phyloP scores from a whole-genome alignment of 2,888 invertebrate genomes.

The Branchipolynoe longqiensis region DNA sequence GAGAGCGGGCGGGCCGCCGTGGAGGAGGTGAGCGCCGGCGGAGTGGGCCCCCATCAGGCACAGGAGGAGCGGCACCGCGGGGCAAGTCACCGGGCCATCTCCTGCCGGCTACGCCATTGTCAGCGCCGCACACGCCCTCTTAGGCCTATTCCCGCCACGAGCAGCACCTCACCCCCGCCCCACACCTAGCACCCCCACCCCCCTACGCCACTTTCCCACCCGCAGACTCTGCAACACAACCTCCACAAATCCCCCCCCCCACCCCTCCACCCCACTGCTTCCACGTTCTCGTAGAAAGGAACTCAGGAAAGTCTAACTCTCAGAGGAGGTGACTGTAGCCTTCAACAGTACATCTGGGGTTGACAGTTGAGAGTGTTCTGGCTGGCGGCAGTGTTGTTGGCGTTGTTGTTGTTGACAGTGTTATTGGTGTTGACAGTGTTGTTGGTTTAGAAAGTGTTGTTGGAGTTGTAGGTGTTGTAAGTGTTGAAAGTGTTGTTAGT shows the following conservation, averaged over 20 bases:
- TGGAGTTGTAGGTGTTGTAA: too few relatives aligned
- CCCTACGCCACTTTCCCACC: too few relatives aligned
- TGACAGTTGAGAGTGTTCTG: too few relatives aligned
- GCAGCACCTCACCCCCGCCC: not conserved
- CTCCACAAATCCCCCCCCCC: not conserved
- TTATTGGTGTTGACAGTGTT: too few relatives aligned
- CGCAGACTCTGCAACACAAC: too few relatives aligned
- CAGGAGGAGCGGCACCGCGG: not conserved
- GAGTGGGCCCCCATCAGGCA: slow-evolving; percentile 30
- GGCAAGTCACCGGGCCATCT: slow-evolving; percentile 26
- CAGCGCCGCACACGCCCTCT: not conserved
- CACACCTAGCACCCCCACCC: not conserved
- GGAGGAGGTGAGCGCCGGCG: slow-evolving; percentile 25
- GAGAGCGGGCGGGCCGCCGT: not conserved
- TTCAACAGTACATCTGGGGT: slow-evolving; percentile 1
- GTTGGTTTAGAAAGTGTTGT: too few relatives aligned
- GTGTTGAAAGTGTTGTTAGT: too few relatives aligned
- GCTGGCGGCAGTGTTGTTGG: too few relatives aligned
- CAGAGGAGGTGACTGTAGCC: not conserved
- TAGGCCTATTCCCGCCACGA: not conserved
- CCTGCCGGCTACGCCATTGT: not conserved
- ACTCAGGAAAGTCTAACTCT: not conserved
- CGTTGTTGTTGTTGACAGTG: too few relatives aligned
- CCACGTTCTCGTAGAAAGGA: not conserved
- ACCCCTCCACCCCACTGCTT: not conserved